phyloP scores from a whole-genome alignment of 2,888 invertebrate genomes.

The Drosophila kambysellisi region DNA sequence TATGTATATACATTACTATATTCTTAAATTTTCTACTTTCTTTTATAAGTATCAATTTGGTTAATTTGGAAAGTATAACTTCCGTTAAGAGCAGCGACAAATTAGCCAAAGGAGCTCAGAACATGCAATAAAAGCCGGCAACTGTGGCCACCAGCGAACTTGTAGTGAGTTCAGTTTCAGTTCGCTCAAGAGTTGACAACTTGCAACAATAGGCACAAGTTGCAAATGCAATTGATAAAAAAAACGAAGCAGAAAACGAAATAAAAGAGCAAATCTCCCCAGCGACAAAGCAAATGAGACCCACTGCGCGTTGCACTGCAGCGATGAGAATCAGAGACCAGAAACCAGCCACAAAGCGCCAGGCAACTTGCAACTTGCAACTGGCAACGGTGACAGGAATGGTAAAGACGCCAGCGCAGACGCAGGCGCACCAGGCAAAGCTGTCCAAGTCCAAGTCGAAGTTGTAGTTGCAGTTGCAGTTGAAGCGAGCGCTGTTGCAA shows the following conservation, averaged over 20 bases:
- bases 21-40: not conserved
- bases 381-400: conserved; percentile 28
- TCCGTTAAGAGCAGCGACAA: conserved; percentile 42
- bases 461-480: conserved; percentile 32
- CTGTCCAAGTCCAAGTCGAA: conserved; percentile 36
- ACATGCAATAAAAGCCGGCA: conserved; percentile 50
- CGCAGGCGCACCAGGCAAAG: conserved; percentile 40
- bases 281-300: conserved; percentile 74
- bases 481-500: conserved; percentile 71
- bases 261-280: conserved; percentile 60
- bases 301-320: conserved; percentile 51
- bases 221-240: conserved; percentile 64
- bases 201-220: conserved; percentile 68
- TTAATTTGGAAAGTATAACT: not conserved
- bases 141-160: conserved; percentile 10
- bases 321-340: conserved; percentile 34
- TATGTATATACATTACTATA: not conserved
- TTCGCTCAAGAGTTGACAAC: conserved; percentile 11
- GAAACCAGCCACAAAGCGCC: conserved; percentile 63
- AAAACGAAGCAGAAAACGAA: conserved; percentile 21
- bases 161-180: conserved; percentile 13
- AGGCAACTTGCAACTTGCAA: conserved; percentile 18
- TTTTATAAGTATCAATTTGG: not conserved
- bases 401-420: conserved; percentile 31
- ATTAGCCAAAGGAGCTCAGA: conserved; percentile 53